A percentile compares a stretch with the other conserved stretches of the same genome.
Conservation (phyloP, 1,140 invertebrate genomes). For the Caenorhabditis brenneri region DNA sequence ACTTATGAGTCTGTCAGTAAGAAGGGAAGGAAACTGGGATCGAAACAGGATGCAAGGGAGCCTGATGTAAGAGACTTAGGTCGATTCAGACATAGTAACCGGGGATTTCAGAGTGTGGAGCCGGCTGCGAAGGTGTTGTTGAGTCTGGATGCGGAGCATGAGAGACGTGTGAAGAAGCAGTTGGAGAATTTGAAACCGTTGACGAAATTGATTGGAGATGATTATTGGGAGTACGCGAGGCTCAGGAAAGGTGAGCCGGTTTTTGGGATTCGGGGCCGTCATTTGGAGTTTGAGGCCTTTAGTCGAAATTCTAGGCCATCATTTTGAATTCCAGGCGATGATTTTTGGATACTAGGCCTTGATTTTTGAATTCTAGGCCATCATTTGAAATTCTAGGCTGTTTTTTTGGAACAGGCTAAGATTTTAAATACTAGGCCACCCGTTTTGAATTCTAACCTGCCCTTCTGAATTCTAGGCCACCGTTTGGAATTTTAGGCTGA, state of each 20-base stretch:
- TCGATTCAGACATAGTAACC: neutral
- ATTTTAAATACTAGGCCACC: no score
- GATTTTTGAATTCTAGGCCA: no score
- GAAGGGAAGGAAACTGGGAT: slow-evolving; percentile 14
- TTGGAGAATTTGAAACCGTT: neutral
- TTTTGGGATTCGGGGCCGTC: no score
- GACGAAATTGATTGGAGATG: neutral
- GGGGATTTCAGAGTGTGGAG: neutral
- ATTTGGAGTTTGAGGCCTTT: no score
- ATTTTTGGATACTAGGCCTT: no score
- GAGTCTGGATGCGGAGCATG: neutral
- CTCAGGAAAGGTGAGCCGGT: slow-evolving; percentile 8
- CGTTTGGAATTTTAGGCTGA: no score
- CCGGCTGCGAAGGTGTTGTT: neutral
- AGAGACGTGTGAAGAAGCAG: neutral
- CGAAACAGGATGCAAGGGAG: neutral
- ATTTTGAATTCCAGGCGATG: no score
- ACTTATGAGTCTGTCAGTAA: neutral
- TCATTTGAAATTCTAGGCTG: no score
- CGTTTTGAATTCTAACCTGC: no score
- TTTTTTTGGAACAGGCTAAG: no score
- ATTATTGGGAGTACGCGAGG: slow-evolving; percentile 20
- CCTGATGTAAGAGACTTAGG: neutral
- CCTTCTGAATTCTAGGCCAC: no score
- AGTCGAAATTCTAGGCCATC: no score